Conservation (phyloP, 2,113 vertebrate genomes). For the Platanista minor region DNA sequence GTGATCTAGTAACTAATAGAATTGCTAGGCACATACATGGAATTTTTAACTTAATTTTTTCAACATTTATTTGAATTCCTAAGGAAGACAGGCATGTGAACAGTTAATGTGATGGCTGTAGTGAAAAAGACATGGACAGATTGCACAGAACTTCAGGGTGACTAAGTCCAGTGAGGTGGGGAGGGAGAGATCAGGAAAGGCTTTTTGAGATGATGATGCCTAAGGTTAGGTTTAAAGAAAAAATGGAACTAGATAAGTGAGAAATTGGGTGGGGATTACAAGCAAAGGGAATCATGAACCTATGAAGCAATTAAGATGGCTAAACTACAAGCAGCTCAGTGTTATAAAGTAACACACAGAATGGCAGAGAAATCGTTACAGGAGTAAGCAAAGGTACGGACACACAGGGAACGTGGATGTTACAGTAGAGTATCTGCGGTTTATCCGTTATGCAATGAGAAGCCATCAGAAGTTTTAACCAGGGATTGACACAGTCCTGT, state of each 20-base stretch:
- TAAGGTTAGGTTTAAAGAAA: neutral
- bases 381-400: neutral
- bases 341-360: neutral
- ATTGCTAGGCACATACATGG: neutral
- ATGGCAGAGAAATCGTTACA: neutral
- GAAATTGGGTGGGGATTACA: neutral
- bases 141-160: neutral
- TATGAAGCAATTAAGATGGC: neutral
- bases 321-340: neutral
- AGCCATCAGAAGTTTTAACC: neutral
- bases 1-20: neutral
- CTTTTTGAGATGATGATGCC: neutral
- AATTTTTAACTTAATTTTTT: neutral
- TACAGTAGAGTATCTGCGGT: too few species aligned
- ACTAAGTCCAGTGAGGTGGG: neutral
- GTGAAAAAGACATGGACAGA: neutral
- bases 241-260: neutral
- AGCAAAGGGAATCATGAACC: neutral
- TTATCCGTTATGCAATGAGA: neutral
- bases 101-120: neutral
- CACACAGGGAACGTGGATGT: fast-evolving
- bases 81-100: neutral
- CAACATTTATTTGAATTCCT: neutral
- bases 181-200: neutral
- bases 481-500: neutral